Evolutionary conservation across 2,888 invertebrate species (phyloP), one percentile per base, ranked within the genome.

Genomic region (Gortyna flavago): DNA sequence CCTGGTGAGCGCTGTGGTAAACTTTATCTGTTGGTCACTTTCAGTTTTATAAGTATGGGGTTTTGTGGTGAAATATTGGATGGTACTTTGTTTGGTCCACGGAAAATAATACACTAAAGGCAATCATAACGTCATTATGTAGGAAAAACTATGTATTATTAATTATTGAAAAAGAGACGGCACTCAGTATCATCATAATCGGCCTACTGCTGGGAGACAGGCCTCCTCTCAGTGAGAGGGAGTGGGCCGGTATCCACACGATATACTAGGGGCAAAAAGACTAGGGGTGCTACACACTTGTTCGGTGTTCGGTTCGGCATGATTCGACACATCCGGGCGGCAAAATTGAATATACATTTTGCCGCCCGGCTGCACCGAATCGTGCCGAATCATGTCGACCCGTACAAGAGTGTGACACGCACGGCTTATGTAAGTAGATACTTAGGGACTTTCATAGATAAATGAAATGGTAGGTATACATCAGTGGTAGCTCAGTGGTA

Each of bases 1-100:
- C 9, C 44, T 44, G 59, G 41, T 18, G 51, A 72, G 38, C 25
- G 29, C 7, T 51, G 61, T 16, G 61, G 44, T 51, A 25, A 54
- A 41, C 48, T 16, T 2, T 41, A n/a, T 25, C 54, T 35, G 25
- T n/a, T 68, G 57, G 57, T 78, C 78, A 81, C 77, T 79, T 83
- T 83, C 79, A 62, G 18, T 78, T 77, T 71, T 38, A 48, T 57
- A 66, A 44, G 54, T 51, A 48, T 62, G 35, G 9, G 62, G 32
- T 70, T 69, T 64, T 29, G 7, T 48, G 0, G 1, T 57, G 62
- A 38, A 54, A 67, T 61, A 74, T 44, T 8, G 16, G 32, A 35
- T 16, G 7, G 11, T 18, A 66, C 21, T 25, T 29, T 29, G 3
- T 0, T 21, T 54, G 21, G 48, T 51, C 48, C 7, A 1, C 4